Evolutionary conservation across 2,888 invertebrate genomes (phyloP).

Genomic region (Oscheius sp.): DNA sequence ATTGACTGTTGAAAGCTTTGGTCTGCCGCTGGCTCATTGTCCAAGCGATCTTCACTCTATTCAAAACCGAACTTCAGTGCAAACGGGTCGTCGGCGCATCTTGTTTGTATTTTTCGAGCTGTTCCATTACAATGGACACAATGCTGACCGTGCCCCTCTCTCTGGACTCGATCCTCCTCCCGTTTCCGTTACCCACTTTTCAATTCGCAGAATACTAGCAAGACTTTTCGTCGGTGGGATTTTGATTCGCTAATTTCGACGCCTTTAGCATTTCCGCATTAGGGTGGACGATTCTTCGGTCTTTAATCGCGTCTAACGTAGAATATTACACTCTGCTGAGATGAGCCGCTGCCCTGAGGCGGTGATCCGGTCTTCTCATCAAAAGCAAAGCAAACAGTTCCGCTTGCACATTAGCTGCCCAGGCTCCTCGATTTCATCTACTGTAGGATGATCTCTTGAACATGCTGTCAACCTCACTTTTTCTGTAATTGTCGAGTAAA

Average conservation of each 20-base stretch:
- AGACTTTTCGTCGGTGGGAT: slow-evolving; percentile 1
- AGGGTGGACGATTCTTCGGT: too few species aligned
- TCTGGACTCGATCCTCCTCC: slow-evolving; percentile 16
- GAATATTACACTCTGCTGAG: slow-evolving; percentile 5
- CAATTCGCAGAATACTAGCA: slow-evolving; percentile 10
- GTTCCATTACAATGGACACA: slow-evolving; percentile 36
- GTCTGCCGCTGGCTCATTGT: background rate
- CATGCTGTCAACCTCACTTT: background rate
- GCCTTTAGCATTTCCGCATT: too few species aligned
- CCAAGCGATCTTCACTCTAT: background rate
- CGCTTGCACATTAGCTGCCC: slow-evolving; percentile 25
- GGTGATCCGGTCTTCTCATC: slow-evolving; percentile 37
- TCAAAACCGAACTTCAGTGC: slow-evolving; percentile 11
- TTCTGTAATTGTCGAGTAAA: slow-evolving; percentile 25
- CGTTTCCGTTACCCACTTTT: background rate
- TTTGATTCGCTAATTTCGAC: too few species aligned
- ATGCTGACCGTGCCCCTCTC: slow-evolving; percentile 31
- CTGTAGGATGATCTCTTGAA: background rate
- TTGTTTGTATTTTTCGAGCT: slow-evolving; percentile 35
- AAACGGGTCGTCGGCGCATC: slow-evolving; percentile 30
- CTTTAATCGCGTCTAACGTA: too few species aligned
- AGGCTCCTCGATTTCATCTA: slow-evolving; percentile 1
- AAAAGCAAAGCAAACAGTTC: slow-evolving; percentile 35
- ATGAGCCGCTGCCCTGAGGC: slow-evolving; percentile 26
- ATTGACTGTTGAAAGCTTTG: background rate